Evolutionary conservation across 2,888 invertebrate species (phyloP), one percentile per base, ranked within the genome.

Genomic region (Harpagoxenus sublaevis): DNA sequence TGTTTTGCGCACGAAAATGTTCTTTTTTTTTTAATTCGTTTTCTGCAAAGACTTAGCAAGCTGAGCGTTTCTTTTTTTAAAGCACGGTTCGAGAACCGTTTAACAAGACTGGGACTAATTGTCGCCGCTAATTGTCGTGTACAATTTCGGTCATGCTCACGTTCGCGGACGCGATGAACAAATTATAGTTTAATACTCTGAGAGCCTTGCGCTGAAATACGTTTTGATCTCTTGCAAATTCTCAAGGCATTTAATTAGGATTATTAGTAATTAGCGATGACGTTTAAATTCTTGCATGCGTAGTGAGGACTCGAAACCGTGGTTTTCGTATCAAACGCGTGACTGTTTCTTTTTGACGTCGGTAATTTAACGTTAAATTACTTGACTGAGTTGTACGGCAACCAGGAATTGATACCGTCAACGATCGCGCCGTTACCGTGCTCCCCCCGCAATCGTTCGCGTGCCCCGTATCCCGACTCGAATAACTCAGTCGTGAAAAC

Each of bases 181-280:
- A 66, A 77, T n/a, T n/a, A 8, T 51, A 75, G 63, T 75, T 35
- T 45, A 62, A 48, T 75, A 48, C 48, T 75, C 48, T 4, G 23
- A 62, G 15, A 48, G 42, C 8, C 18, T 5, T 51, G 18, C 53
- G 53, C 23, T 48, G 39, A 39, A 62, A 18, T 48, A 57, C 18
- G 45, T 60, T 87, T 57, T 71, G 85, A 86, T 84, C 79, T 81
- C 82, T 71, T 71, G 65, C 74, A 57, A 79, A 87, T 62, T 62
- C 62, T 79, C 62, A 53, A 85, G 65, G 62, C 51, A 87, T 63
- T 78, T 73, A 87, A 79, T 83, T 84, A 48, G 42, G 42, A 66
- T 55, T 66, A 66, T n/a, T 53, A 42, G 53, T 48, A 15, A 48
- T 48, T 48, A 48, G 39, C 48, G 10, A 63, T 9, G 12, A 63